Conservation (phyloP, 2,797 vertebrate species). For the Rhincodon typus region DNA sequence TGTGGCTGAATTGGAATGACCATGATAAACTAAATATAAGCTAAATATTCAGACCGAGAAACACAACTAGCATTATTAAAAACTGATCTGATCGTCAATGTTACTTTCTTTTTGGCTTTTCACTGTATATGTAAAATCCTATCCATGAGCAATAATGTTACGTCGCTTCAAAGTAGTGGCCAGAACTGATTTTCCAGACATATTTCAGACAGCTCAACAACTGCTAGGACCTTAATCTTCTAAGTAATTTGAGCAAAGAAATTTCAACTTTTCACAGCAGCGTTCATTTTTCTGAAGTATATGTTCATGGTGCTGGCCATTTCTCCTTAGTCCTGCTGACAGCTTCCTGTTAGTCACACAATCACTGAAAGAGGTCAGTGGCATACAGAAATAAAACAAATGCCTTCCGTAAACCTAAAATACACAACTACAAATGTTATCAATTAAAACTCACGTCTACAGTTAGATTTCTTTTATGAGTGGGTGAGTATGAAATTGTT, state of each 20-base stretch:
- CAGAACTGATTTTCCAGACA: background rate
- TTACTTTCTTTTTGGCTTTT: background rate
- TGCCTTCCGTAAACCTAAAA: background rate
- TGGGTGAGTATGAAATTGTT: background rate
- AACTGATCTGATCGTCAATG: background rate
- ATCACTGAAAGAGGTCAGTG: background rate
- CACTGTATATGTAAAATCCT: background rate
- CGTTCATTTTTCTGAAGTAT: background rate
- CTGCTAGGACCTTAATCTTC: background rate
- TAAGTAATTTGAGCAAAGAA: background rate
- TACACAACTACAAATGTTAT: background rate
- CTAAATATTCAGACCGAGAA: background rate
- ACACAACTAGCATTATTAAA: background rate
- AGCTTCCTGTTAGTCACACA: background rate
- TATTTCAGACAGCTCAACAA: background rate
- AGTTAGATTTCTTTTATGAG: background rate
- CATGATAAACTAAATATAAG: background rate
- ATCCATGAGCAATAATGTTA: background rate
- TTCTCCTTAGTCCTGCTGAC: background rate
- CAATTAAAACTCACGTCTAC: background rate
- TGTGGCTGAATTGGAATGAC: background rate
- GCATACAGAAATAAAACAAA: too few relatives aligned
- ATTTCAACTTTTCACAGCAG: constrained; percentile 14
- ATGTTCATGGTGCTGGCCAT: background rate
- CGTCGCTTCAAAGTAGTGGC: background rate